phyloP scores from a whole-genome alignment of 2,888 invertebrate species.

The Drosophila barbarae region DNA sequence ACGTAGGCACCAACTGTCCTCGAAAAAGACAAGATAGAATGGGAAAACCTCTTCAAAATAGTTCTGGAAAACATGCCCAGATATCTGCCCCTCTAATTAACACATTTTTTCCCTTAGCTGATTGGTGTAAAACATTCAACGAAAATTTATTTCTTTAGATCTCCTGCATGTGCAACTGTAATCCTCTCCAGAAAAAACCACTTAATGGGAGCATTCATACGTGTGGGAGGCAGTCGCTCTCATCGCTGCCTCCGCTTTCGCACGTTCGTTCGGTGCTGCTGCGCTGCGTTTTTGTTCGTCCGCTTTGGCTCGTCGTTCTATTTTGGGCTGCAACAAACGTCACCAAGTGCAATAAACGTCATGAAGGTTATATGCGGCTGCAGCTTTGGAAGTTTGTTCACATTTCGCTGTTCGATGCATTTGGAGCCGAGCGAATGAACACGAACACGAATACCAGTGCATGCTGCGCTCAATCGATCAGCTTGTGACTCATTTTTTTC shows the following conservation, averaged over 20 bases:
- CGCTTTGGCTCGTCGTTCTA: conserved; percentile 56
- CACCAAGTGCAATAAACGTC: conserved; percentile 78
- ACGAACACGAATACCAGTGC: conserved; percentile 16
- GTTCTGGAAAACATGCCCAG: conserved; percentile 8
- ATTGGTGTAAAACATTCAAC: conserved; percentile 11
- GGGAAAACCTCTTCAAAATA: conserved; percentile 21
- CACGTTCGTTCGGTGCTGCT: conserved; percentile 46
- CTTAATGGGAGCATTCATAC: conserved; percentile 48
- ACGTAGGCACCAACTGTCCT: conserved; percentile 36
- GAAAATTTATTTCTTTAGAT: not conserved
- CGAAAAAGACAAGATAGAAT: conserved; percentile 18
- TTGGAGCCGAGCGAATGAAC: conserved; percentile 14
- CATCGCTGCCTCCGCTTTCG: conserved; percentile 56
- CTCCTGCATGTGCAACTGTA: conserved; percentile 16
- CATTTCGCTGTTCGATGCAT: conserved; percentile 34
- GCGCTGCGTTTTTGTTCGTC: conserved; percentile 34
- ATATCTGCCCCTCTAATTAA: conserved; percentile 14
- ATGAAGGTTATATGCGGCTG: conserved; percentile 73
- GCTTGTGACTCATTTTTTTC: conserved; percentile 30
- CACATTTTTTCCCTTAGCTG: conserved; percentile 19
- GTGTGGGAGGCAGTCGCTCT: conserved; percentile 41
- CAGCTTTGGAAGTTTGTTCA: conserved; percentile 44
- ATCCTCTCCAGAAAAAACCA: conserved; percentile 56
- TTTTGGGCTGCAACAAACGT: conserved; percentile 64
- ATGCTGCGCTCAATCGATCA: conserved; percentile 27